Base-by-base conservation (phyloP, 2,113 vertebrate genomes). In the Tachysurus vachellii region DNA sequence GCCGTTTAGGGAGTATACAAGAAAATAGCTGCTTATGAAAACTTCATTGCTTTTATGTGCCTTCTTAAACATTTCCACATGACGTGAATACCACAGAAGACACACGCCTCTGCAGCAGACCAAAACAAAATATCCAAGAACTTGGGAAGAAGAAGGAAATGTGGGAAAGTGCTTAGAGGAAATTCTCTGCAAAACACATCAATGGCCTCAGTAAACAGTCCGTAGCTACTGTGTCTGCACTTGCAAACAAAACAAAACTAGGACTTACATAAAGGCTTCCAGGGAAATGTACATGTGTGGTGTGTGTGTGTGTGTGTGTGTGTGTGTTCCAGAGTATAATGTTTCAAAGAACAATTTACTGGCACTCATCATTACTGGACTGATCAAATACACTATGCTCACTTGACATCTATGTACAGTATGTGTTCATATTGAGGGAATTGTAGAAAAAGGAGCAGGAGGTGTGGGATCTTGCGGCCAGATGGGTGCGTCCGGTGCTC, bases 401-500 rank as follows among this genome's bases (percentile, higher is more conserved):
- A 4, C 28, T 42, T 31, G 66, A 87, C 23, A 68, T 54, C 59
- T 14, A 87, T 77, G 13, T 82, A 11, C 54, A 57, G 31, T 59
- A 62, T 50, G 70, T 36, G 80, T 47, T n/a, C 57, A 23, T 57
- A 47, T 82, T 26, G 47, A 16, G n/a, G 36, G 26, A 82, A 85
- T 47, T 82, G 50, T 54, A 61, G 13, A 26, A 59, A 86, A 70
- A 77, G 17, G 10, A 80, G 75, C 64, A 85, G 31, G n/a, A 68
- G 19, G 36, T 88, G 85, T 80, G 79, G 82, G 85, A 79, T 26
- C 53, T 62, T 84, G 81, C 56, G 54, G 75, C n/a, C 83, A 85
- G 82, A 85, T 83, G 90, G 90, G 90, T 86, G 88, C 85, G 88
- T 81, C 85, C 36, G 54, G 59, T 85, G 79, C 44, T 80, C 47